Percentiles rank a stretch among this genome's conserved stretches.
Evolutionary conservation across 92 coral and sea anemone species (phyloP).

Genomic region (Paramuricea clavata): DNA sequence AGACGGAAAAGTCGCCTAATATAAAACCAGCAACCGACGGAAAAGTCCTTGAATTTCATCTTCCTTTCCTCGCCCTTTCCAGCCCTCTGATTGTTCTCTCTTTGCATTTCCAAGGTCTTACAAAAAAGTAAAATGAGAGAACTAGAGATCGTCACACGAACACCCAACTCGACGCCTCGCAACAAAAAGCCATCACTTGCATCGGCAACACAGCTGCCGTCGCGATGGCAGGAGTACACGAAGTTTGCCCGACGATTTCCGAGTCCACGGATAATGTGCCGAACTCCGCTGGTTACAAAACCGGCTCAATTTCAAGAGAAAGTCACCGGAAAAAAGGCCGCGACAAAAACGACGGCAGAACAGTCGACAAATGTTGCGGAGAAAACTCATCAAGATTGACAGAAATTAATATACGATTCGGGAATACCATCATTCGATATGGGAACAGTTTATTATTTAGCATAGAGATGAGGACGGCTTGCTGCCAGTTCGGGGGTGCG

Average conservation of each 20-base stretch:
- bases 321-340: slow-evolving; percentile 12
- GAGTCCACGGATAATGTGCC: slow-evolving; percentile 9
- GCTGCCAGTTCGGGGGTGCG: no score
- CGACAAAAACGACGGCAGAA: slow-evolving; percentile 8
- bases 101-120: background rate
- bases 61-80: no score
- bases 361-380: background rate
- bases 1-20: no score
- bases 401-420: background rate
- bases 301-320: slow-evolving; percentile 32
- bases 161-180: slow-evolving; percentile 6
- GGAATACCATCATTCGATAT: no score
- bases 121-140: slow-evolving; percentile 21
- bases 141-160: slow-evolving; percentile 24
- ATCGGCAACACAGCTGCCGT: background rate
- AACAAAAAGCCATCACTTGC: background rate
- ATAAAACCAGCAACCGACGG: no score
- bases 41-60: no score
- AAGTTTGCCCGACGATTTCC: slow-evolving; percentile 7
- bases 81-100: no score
- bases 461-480: background rate
- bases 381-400: background rate
- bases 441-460: background rate
- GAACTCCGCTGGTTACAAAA: slow-evolving; percentile 18
- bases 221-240: background rate